phyloP scores from a whole-genome alignment of 2,797 vertebrate genomes.

The Delichon dasypus region DNA sequence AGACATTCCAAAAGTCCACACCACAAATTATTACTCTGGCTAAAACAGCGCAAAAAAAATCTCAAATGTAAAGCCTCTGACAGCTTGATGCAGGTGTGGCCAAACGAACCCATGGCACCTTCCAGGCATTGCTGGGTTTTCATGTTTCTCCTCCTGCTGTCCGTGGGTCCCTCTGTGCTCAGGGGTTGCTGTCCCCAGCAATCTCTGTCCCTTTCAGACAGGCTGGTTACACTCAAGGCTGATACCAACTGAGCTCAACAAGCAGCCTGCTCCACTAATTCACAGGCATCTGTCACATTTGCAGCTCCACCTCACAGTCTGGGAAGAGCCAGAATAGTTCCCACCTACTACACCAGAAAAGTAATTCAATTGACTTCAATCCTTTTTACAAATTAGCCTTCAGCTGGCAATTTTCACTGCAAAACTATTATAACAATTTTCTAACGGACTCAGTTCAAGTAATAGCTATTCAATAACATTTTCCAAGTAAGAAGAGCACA shows the following conservation, averaged over 20 bases:
- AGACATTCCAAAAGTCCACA: neutral
- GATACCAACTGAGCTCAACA: neutral
- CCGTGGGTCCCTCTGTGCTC: neutral
- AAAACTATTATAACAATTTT: constrained; percentile 1
- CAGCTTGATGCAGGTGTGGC: accelerated
- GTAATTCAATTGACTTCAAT: neutral
- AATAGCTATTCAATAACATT: neutral
- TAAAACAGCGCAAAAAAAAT: neutral
- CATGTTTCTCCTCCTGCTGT: neutral
- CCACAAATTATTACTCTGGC: neutral
- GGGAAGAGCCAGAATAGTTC: neutral
- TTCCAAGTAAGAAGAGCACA: neutral
- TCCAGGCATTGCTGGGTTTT: neutral
- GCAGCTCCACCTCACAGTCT: neutral
- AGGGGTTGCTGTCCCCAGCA: neutral
- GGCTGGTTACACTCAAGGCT: neutral
- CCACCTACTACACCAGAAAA: neutral
- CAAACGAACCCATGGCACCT: neutral
- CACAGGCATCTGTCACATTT: neutral
- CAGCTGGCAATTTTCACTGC: neutral
- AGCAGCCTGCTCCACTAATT: neutral
- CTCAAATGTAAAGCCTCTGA: neutral
- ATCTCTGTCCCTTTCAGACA: neutral
- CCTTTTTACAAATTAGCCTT: constrained; percentile 29
- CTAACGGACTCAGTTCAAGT: neutral